Evolutionary conservation across 2,797 vertebrate species (phyloP), one percentile per base, ranked within the genome.

Genomic region (Hephaestus fuliginosus): DNA sequence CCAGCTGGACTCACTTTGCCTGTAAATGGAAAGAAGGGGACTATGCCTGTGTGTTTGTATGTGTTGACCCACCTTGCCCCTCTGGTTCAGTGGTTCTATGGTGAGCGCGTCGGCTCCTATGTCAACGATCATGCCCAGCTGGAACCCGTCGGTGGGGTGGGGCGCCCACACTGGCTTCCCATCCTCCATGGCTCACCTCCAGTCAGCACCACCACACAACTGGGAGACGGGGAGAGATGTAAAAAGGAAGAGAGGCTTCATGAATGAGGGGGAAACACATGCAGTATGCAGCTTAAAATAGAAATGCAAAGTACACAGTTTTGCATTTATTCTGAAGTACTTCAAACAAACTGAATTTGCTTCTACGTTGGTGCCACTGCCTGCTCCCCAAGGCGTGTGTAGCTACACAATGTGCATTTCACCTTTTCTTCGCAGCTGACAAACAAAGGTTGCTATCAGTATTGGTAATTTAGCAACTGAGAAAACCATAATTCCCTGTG

Each of bases 141-240:
- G 98, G 96, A 99, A 99, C 51, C 98, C 98, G 78, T 99, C 97
- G 44, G 96, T 95, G 64, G 97, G 96, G 94, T 99, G 98, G 64
- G 98, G 98, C 9, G 98, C 98, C 98, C 98, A 99, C 76, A 99
- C 98, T 43, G 98, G 97, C 96, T 98, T 99, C 93, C 98, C 98
- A 7, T 99, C 98, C 87, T 99, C 98, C 98, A 99, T 99, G 92
- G 93, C 92, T 90, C 76, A 91, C 87, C 73, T 82, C 74, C 70
- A 66, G 84, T 88, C 88, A 85, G 87, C 78, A 69, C 87, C 65
- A 82, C 81, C 91, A 89, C 74, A 89, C 89, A 87, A 57, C 87
- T 86, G 87, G 89, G 55, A 74, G 46, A 58, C 17, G 77, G 86
- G 88, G 44, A 55, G 15, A 33, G 30, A 65, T 7, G 22, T 55